phyloP scores from a whole-genome alignment of 2,113 vertebrate species.

The Pseudorhombus dupliciocellatus region DNA sequence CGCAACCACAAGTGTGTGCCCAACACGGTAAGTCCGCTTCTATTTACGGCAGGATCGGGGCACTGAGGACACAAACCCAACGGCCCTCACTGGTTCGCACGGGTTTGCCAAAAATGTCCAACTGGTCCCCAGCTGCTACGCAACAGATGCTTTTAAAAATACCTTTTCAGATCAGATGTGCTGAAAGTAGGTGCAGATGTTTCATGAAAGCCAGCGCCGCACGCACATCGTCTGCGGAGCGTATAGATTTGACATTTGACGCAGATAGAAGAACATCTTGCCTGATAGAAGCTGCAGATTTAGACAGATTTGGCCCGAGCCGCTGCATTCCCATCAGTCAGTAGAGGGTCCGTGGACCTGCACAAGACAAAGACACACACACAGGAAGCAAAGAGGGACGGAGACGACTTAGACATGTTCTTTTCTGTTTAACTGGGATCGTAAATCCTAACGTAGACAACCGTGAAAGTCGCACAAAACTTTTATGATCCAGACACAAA shows the following conservation, averaged over 20 bases:
- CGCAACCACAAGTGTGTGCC: slow-evolving; percentile 22
- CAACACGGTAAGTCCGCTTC: slow-evolving; percentile 65
- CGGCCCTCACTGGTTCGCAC: not conserved
- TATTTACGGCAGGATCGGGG: not conserved
- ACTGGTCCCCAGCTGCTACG: not conserved
- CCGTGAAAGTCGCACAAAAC: not conserved
- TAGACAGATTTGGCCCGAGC: not conserved
- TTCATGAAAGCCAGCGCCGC: not conserved
- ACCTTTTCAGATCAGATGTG: not conserved
- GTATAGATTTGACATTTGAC: not conserved
- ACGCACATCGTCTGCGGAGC: accelerated
- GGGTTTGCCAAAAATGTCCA: not conserved
- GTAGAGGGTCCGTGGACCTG: slow-evolving; percentile 36
- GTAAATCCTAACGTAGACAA: not conserved
- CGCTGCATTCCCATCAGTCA: slow-evolving; percentile 47
- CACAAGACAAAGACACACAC: not conserved
- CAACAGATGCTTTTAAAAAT: not conserved
- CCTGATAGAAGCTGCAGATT: not conserved
- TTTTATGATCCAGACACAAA: not conserved
- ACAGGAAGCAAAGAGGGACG: not conserved
- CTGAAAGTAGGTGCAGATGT: not conserved
- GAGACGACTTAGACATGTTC: no score
- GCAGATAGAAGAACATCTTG: not conserved
- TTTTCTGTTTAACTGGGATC: no score
- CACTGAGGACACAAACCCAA: not conserved